Evolutionary conservation across 2,797 vertebrate species (phyloP), one percentile per base, ranked within the genome.

Genomic region (Malurus leucopterus): DNA sequence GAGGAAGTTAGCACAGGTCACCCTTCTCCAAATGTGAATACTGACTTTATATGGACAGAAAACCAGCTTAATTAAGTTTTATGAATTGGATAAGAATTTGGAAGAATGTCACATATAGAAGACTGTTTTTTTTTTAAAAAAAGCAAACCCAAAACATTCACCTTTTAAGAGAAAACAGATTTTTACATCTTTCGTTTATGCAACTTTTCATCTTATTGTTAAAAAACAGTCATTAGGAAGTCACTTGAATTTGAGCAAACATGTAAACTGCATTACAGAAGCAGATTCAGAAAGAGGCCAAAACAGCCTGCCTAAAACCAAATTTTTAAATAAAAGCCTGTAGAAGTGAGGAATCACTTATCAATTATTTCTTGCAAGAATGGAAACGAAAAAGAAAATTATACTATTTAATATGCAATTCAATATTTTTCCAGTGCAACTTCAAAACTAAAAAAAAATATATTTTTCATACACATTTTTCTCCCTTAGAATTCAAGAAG

Each of bases 1-100:
- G 61, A 94, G 89, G 47, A 86, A 91, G 83, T 92, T 86, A 89
- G 79, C 68, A 64, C 53, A 74, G 77, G 77, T 84, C 86, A 88
- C 78, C 69, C 49, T 91, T 80, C 71, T 88, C 38, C 2, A 76
- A 71, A 91, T 1, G 5, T 79, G 82, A 91, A 86, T 24, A 65
- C 16, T 54, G 61, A 90, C 75, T 84, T 72, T 47, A 82, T 13
- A 67, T 1, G 1, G 58, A 65, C 6, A n/a, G 64, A 73, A 86
- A 85, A 93, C 11, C 9, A 79, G 21, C 44, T 72, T 49, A 70
- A 69, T 46, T 55, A 73, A 36, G 13, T 62, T 67, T 72, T 74
- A 70, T 4, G 8, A 91, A 78, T 27, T n/a, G 32, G 21, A 2
- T 14, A 61, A 46, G 30, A 64, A 85, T 58, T 64, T 57, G 17